Evolutionary conservation across 2,113 vertebrate species (phyloP), one percentile per base, ranked within the genome.

Genomic region (Clinocottus analis): DNA sequence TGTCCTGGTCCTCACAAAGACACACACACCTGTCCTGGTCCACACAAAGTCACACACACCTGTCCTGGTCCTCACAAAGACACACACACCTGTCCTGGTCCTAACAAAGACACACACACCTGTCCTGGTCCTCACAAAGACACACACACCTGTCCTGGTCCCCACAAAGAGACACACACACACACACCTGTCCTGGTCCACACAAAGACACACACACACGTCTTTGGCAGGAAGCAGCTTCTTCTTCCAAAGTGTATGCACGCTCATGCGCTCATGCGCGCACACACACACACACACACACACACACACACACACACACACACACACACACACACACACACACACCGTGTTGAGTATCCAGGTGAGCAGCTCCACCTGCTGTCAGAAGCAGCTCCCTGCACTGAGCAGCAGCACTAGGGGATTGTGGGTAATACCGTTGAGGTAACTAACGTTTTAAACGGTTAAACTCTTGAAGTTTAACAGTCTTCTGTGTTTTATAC

Each of bases 161-260:
- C 39, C 4, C 39, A 41, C 39, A 41, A 41, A 12, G n/a, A n/a
- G 37, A 25, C 43, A 55, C 58, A 53, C 31, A 43, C 25, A 33
- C 37, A 33, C 60, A 31, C 27, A 59, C 59, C 53, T 19, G 19
- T 61, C 51, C 51, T 67, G 29, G 70, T 69, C 75, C 47, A 59
- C 69, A 56, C 69, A 25, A n/a, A 55, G 14, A 70, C 58, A 43
- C 49, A 80, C 0, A 78, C 0, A 68, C 0, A 79, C 63, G 3
- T 85, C 86, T 86, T 85, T 86, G 74, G 82, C 86, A 64, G 59
- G 62, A 85, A 85, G 86, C 84, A 86, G 86, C 84, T 83, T 81
- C 71, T 82, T 81, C 66, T 75, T n/a, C n/a, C n/a, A n/a, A n/a
- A n/a, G n/a, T n/a, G n/a, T n/a, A n/a, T n/a, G n/a, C n/a, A n/a